These are phyloP conservation scores for Oreochromis aureus DNA, from an alignment of 2,113 vertebrate species.

Conservation along the genomic window DNA sequence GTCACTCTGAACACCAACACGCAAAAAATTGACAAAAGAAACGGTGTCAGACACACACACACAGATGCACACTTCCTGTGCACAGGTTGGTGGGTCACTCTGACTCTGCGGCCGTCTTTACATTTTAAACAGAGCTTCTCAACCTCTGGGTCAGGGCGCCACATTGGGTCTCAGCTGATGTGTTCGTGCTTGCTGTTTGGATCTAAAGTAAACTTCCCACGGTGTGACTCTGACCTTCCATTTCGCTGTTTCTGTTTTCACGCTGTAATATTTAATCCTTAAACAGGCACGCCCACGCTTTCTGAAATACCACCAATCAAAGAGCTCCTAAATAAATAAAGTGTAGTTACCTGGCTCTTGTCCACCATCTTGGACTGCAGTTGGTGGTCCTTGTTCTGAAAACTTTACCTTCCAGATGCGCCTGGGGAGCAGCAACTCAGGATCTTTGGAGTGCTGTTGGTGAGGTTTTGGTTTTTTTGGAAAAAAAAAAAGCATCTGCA, in stretches of 20 bases:
- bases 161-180: not conserved
- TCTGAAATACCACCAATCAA: not conserved
- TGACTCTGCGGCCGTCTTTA: not conserved
- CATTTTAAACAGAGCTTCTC: not conserved
- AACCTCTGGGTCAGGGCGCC: not conserved
- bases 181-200: not conserved
- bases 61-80: not conserved
- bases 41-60: not conserved
- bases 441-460: not conserved
- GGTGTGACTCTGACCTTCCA: not conserved
- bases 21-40: slow-evolving; percentile 21
- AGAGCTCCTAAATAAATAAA: not conserved
- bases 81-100: not conserved
- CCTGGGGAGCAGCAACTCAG: not conserved
- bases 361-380: not conserved
- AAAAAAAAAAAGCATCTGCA: not conserved
- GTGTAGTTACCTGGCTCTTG: not conserved
- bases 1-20: slow-evolving; percentile 8
- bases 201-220: not conserved
- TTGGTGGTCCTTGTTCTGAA: not conserved
- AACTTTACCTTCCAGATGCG: not conserved
- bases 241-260: not conserved
- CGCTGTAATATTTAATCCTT: not conserved
- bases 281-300: not conserved
- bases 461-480: fast-evolving